phyloP scores from a whole-genome alignment of 1,140 invertebrate genomes.

The Ridgeia piscesae region DNA sequence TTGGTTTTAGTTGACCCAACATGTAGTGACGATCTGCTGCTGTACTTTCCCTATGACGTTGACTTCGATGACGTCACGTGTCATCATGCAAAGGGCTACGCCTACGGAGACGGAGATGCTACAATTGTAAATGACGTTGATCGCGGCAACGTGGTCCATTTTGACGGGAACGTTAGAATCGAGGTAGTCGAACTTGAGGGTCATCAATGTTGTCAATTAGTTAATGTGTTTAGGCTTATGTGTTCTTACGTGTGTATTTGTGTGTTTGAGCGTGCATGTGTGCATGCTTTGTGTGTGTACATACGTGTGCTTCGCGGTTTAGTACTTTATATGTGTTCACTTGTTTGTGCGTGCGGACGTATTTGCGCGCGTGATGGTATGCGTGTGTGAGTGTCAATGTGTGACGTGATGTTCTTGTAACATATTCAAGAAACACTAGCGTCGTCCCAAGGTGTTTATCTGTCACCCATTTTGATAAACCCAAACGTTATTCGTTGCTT shows the following conservation, averaged over 20 bases:
- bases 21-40: not conserved
- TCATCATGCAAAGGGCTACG: not conserved
- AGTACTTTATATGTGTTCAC: not conserved
- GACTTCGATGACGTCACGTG: constrained; percentile 3
- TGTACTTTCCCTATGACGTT: not conserved
- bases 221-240: not conserved
- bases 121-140: not conserved
- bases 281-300: not conserved
- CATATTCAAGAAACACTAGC: not conserved
- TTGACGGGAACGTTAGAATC: not conserved
- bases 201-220: not conserved
- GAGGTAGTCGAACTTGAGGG: not conserved
- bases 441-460: not conserved
- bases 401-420: not conserved
- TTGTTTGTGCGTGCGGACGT: not conserved
- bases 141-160: not conserved
- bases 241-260: not conserved
- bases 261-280: not conserved
- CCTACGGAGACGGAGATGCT: not conserved
- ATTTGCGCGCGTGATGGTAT: not conserved
- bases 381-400: not conserved
- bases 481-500: not conserved
- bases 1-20: not conserved
- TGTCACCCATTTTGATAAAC: not conserved
- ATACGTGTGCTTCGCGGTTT: no score